These are phyloP conservation scores for Heliconius himera DNA, from an alignment of 1,140 invertebrate species.

Conservation along the genomic window DNA sequence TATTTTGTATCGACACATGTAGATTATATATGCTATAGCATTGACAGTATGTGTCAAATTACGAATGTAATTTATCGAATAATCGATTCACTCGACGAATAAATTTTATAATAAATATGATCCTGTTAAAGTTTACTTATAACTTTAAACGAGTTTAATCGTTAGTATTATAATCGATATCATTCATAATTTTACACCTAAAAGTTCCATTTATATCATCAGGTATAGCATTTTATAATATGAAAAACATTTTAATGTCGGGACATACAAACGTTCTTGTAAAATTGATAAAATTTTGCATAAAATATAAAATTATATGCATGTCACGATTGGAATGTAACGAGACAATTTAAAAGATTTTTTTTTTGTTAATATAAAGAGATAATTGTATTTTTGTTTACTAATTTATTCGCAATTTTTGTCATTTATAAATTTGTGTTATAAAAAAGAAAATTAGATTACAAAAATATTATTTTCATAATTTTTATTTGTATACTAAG, in stretches of 20 bases:
- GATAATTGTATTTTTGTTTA: not conserved
- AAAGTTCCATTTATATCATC: constrained; percentile 8
- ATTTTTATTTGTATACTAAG: not conserved
- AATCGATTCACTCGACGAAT: not conserved
- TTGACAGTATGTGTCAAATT: not conserved
- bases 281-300: not conserved
- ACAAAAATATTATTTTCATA: too few species aligned
- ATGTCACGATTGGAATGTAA: not conserved
- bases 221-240: not conserved
- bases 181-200: not conserved
- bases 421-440: not conserved
- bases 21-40: constrained; percentile 1
- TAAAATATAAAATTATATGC: not conserved
- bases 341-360: not conserved
- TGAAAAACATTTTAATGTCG: not conserved
- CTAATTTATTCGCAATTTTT: not conserved
- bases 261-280: not conserved
- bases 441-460: too few species aligned
- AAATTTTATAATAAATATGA: too few species aligned
- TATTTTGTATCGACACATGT: not conserved
- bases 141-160: not conserved
- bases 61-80: not conserved
- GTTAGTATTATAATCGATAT: not conserved
- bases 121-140: too few species aligned
- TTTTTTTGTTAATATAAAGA: not conserved